A percentile compares a stretch with the other conserved stretches of the same genome.
Conservation (phyloP, 1,140 invertebrate species). For the Drosophila trapezifrons region DNA sequence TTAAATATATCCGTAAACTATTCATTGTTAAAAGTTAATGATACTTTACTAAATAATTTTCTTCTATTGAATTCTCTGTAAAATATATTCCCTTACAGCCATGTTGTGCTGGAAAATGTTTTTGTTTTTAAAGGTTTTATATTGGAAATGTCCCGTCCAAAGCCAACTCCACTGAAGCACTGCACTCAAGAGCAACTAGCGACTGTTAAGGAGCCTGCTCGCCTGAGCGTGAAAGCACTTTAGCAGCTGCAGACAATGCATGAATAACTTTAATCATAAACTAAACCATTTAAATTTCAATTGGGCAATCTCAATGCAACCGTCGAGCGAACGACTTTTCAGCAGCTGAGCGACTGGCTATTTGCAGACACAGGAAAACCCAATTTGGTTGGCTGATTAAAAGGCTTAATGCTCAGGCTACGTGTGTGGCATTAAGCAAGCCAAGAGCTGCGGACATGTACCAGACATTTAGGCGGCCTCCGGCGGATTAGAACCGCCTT, state of each 20-base stretch:
- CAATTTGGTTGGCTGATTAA: constrained; percentile 52
- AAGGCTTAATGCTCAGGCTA: constrained; percentile 34
- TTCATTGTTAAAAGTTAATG: too few species aligned
- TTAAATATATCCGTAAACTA: too few species aligned
- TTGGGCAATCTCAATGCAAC: constrained; percentile 61
- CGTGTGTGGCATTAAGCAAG: constrained; percentile 60
- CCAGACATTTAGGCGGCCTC: constrained; percentile 46
- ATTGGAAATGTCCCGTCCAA: neutral
- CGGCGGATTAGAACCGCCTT: constrained; percentile 50
- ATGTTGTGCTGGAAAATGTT: neutral
- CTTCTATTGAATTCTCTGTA: too few species aligned
- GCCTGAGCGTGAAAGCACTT: constrained; percentile 37
- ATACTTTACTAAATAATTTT: too few species aligned
- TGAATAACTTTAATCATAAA: constrained; percentile 51
- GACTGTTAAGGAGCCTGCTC: constrained; percentile 27
- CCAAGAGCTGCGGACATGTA: constrained; percentile 43
- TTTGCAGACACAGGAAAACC: constrained; percentile 65
- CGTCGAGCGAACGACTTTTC: constrained; percentile 41
- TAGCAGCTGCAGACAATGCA: constrained; percentile 50
- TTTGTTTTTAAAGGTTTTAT: neutral
- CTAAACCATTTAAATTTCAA: constrained; percentile 46
- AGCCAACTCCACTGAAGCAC: neutral
- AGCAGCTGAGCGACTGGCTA: constrained; percentile 25
- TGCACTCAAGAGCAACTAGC: constrained; percentile 13
- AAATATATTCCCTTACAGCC: neutral